Conservation (phyloP, 2,888 invertebrate genomes). For the Trichacis sp. region DNA sequence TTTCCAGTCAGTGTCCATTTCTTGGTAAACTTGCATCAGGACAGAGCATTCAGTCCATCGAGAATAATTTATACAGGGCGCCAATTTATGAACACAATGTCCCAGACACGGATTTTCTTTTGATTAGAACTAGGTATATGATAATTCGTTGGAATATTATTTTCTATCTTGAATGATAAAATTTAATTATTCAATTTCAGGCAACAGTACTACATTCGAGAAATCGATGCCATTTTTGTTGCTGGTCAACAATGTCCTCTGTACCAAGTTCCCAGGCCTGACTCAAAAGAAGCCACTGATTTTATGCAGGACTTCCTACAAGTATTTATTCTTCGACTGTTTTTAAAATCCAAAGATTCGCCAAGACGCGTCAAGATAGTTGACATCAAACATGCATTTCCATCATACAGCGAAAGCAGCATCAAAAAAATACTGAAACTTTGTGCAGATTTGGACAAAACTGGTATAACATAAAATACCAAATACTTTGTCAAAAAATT, state of each 20-base stretch:
- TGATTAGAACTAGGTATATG: constrained; percentile 91
- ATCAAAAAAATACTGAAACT: constrained; percentile 95
- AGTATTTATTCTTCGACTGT: constrained; percentile 96
- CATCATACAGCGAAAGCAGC: constrained; percentile 96
- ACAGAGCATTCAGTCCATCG: constrained; percentile 92
- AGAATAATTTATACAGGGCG: constrained; percentile 97
- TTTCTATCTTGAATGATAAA: too few relatives aligned
- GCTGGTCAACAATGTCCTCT: constrained; percentile 97
- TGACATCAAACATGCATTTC: constrained; percentile 97
- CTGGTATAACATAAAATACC: constrained; percentile 74
- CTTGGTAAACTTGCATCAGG: constrained; percentile 94
- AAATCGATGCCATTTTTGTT: constrained; percentile 88
- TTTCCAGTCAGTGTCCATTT: constrained; percentile 97
- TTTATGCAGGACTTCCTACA: constrained; percentile 98
- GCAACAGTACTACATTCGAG: constrained; percentile 90
- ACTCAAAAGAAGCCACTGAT: constrained; percentile 97
- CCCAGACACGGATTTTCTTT: constrained; percentile 85
- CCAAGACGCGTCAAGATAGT: constrained; percentile 98
- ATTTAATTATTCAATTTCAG: constrained; percentile 69
- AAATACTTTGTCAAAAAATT: too few relatives aligned
- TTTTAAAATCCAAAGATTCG: constrained; percentile 94
- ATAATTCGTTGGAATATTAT: too few relatives aligned
- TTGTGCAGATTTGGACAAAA: constrained; percentile 98
- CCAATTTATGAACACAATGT: constrained; percentile 93
- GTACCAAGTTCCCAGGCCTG: constrained; percentile 98